A percentile compares a stretch with the other conserved stretches of the same genome.
Conservation (phyloP, 2,797 vertebrate species). For the Mus minutoides region DNA sequence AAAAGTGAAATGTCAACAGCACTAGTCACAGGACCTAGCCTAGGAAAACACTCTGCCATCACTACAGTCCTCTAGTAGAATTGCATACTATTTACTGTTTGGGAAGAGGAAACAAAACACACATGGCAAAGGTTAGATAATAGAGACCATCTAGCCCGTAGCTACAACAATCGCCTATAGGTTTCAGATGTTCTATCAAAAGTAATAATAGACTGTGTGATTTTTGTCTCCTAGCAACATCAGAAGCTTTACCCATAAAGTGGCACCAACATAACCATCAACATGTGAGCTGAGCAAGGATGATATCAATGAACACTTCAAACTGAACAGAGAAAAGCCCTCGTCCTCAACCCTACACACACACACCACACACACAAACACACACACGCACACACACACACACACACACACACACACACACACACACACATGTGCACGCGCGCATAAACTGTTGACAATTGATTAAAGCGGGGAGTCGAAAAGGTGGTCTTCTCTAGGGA, state of each 20-base stretch:
- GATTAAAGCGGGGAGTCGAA: background rate
- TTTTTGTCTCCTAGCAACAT: background rate
- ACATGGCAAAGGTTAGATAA: too few species aligned
- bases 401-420: too few species aligned
- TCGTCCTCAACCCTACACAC: background rate
- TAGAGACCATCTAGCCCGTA: background rate
- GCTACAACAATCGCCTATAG: background rate
- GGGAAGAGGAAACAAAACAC: background rate
- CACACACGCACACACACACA: too few species aligned
- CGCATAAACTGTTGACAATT: background rate
- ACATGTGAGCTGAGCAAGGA: background rate
- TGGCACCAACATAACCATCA: background rate
- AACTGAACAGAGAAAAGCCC: background rate
- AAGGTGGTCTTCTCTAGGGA: background rate
- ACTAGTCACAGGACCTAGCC: background rate
- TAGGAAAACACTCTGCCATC: background rate
- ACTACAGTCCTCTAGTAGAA: background rate
- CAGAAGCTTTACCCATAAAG: background rate
- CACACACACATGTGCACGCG: too few species aligned
- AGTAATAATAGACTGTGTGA: background rate
- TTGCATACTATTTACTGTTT: too few species aligned
- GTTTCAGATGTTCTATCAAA: background rate
- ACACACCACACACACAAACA: background rate
- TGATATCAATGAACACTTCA: background rate
- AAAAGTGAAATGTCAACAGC: background rate